Evolutionary conservation across 2,797 vertebrate species (phyloP).

Genomic region (Hypotaenidia philippensis): DNA sequence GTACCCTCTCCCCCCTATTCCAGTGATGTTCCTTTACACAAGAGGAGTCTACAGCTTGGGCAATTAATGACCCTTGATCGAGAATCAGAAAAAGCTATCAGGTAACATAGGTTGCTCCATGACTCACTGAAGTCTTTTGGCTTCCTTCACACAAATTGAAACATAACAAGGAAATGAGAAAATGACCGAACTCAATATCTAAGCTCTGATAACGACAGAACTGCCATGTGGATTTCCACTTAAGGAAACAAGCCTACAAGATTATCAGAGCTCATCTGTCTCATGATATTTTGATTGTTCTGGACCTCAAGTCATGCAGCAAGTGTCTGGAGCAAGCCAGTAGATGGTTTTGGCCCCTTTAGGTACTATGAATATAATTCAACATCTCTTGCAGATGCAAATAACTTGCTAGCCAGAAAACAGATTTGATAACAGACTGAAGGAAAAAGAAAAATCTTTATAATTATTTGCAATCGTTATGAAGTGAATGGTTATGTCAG

Average conservation of each 20-base stretch:
- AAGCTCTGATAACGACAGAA: neutral
- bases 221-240: neutral
- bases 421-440: neutral
- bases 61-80: neutral
- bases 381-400: neutral
- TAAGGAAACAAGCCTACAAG: neutral
- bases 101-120: neutral
- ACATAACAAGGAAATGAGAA: neutral
- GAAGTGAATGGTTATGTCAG: neutral
- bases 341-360: neutral
- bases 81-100: neutral
- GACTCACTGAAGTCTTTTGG: neutral
- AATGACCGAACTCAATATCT: neutral
- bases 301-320: neutral
- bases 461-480: fast-evolving
- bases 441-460: neutral
- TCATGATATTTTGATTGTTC: neutral
- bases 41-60: neutral
- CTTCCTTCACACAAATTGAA: neutral
- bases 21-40: neutral
- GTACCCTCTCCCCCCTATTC: neutral
- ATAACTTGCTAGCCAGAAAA: neutral
- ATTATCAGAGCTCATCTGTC: neutral
- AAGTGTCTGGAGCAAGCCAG: neutral
- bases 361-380: neutral